phyloP scores from a whole-genome alignment of 2,797 vertebrate genomes.

The Cottoperca gobio region DNA sequence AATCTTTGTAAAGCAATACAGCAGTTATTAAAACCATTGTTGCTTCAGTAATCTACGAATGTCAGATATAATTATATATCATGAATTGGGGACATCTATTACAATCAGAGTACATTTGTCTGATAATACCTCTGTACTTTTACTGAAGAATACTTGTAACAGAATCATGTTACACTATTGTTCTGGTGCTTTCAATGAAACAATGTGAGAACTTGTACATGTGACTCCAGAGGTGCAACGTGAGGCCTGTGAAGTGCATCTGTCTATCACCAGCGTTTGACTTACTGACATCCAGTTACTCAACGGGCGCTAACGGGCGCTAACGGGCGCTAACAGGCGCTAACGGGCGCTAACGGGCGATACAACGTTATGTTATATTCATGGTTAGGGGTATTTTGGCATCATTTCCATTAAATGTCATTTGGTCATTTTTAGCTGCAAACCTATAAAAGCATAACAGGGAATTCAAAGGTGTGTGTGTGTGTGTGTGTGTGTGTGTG shows the following conservation, averaged over 20 bases:
- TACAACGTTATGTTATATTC: too few relatives aligned
- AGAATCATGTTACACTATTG: neutral
- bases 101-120: neutral
- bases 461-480: neutral
- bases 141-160: neutral
- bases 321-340: neutral
- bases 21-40: neutral
- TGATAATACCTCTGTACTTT: neutral
- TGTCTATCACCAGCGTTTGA: neutral
- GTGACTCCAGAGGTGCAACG: neutral
- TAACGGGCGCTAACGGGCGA: neutral
- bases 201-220: too few relatives aligned
- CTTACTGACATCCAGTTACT: constrained; percentile 7
- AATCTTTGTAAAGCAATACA: too few relatives aligned
- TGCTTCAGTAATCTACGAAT: neutral
- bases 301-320: neutral
- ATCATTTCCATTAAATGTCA: neutral
- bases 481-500: constrained; percentile 33
- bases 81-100: neutral
- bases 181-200: too few relatives aligned
- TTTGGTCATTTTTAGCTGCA: neutral
- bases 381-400: neutral
- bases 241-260: neutral
- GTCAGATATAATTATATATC: neutral
- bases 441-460: neutral